Base-by-base conservation (phyloP, 1,140 invertebrate species). In the Drosophila asahinai region DNA sequence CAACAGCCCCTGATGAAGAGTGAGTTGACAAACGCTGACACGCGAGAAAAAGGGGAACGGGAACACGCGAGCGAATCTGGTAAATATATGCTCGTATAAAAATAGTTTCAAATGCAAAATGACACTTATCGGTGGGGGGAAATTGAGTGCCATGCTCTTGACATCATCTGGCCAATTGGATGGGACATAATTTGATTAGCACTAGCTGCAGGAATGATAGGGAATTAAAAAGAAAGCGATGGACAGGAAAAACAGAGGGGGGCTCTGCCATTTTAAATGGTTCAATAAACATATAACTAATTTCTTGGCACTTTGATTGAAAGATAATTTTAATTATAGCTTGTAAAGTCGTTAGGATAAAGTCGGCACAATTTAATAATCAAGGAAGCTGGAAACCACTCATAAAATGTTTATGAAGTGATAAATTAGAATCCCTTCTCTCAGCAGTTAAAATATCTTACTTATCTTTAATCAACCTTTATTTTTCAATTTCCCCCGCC, bases 21-120 rank as follows among this genome's bases (percentile, higher is more conserved):
- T 43, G 67, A 72, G 70, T 73, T 73, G 66, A 83, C 81, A 87
- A 87, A 87, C 19, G 66, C 54, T 73, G 83, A 86, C 83, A 86
- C 83, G 83, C 83, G 70, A 87, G 59, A 38, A 51, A 48, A 40
- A 9, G 47, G 33, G 38, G 6, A n/a, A 14, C 19, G 43, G 43
- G 9, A 27, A 27, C 62, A 57, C 49, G 38, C 57, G 57, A 82
- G 76, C 66, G 80, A 63, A 64, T 60, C 64, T 74, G 77, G 40
- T 61, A 45, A 42, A 61, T 45, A 68, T 54, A 71, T 51, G 27
- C 30, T 57, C 45, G 49, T 80, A 58, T 83, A 74, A 74, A 89
- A 77, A 86, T 83, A 87, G 84, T 86, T 62, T 57, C 27, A 43
- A 73, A 73, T 73, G 67, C 70, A 72, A 73, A 73, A 51, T 72